A percentile compares a stretch with the other conserved stretches of the same genome.
These are phyloP conservation scores for Ardeotis arabs DNA, from an alignment of 2,113 vertebrate species.

Conservation along the genomic window DNA sequence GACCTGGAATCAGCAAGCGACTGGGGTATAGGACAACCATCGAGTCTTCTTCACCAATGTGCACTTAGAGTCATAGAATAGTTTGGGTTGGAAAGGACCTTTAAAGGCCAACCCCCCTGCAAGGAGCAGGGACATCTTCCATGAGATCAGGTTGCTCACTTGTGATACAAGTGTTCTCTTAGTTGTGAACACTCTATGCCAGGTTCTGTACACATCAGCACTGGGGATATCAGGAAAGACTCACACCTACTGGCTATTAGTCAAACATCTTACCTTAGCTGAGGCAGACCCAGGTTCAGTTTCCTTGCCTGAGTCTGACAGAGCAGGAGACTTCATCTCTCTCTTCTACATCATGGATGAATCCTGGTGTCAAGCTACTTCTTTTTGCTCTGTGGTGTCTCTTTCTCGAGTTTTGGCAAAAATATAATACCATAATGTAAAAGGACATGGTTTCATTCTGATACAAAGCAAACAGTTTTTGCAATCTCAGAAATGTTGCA, in stretches of 20 bases:
- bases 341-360: not conserved
- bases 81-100: no score
- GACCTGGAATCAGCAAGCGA: not conserved
- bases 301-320: not conserved
- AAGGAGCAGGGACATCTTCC: no score
- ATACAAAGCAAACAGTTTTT: not conserved
- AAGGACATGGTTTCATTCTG: not conserved
- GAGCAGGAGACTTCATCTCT: not conserved
- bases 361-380: not conserved
- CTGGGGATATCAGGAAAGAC: not conserved
- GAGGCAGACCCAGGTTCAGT: not conserved
- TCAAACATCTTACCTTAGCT: not conserved
- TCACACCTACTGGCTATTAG: not conserved
- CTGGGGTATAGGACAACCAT: not conserved
- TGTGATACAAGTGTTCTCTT: not conserved
- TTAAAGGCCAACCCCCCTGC: no score
- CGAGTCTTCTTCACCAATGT: accelerated
- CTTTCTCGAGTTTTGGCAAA: not conserved
- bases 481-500: not conserved
- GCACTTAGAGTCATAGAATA: no score
- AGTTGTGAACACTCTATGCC: not conserved
- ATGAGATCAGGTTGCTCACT: not conserved
- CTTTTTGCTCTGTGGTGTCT: not conserved
- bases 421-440: not conserved
- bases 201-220: not conserved